These are phyloP conservation scores for Temnothorax unifasciatus DNA, from an alignment of 2,888 invertebrate species.

Conservation along the genomic window DNA sequence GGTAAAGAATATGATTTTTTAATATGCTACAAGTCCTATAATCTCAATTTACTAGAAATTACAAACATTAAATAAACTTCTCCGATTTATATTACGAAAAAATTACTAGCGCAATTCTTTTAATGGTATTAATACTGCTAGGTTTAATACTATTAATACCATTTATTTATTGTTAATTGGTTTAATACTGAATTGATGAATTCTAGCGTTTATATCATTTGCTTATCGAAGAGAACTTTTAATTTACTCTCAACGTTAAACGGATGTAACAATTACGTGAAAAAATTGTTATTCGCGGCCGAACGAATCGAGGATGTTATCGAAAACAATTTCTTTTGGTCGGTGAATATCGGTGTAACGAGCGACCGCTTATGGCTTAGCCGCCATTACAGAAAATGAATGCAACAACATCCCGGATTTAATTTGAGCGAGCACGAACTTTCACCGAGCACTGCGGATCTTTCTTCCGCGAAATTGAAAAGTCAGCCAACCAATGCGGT, in stretches of 20 bases:
- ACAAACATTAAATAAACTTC: neutral
- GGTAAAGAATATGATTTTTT: neutral
- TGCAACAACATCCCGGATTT: constrained; percentile 59
- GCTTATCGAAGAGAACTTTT: neutral
- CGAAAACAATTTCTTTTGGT: constrained; percentile 32
- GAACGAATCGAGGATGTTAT: constrained; percentile 13
- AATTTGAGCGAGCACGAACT: constrained; percentile 54
- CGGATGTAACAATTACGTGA: neutral
- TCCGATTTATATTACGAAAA: neutral
- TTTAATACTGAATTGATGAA: neutral
- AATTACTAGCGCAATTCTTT: neutral
- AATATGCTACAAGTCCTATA: neutral
- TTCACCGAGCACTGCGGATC: constrained; percentile 41
- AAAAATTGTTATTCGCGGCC: constrained; percentile 12
- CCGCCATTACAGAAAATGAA: constrained; percentile 39
- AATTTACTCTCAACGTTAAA: constrained; percentile 6
- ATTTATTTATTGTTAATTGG: too few relatives aligned
- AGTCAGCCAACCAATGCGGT: constrained; percentile 63
- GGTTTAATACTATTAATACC: too few relatives aligned
- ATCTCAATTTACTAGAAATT: neutral
- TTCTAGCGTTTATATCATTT: neutral
- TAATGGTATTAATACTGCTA: neutral
- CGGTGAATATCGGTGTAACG: constrained; percentile 11
- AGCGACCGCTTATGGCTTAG: constrained; percentile 5
- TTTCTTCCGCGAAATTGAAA: constrained; percentile 67